A percentile compares a stretch with the other conserved stretches of the same genome.
Conservation (phyloP, 2,888 invertebrate species). For the Caenorhabditis wallacei region DNA sequence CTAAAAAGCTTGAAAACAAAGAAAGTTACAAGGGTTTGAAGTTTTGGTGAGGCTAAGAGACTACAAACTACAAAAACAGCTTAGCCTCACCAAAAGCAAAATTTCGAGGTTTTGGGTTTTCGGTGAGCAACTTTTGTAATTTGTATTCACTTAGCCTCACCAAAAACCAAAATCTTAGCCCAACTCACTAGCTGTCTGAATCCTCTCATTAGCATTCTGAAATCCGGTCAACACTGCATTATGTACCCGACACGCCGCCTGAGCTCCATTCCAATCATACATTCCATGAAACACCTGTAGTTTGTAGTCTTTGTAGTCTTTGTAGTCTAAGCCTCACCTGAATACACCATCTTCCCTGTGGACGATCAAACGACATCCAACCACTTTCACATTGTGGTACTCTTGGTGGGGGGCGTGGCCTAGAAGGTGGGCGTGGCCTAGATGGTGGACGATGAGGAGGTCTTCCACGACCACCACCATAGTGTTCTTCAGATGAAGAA, state of each 20-base stretch:
- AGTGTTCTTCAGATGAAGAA: neutral
- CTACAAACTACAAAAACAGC: no score
- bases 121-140: no score
- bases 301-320: neutral
- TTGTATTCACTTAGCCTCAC: no score
- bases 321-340: constrained; percentile 9
- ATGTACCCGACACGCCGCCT: neutral
- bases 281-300: neutral
- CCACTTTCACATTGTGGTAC: neutral
- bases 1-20: no score
- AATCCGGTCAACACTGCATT: neutral
- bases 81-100: no score
- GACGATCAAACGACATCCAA: constrained; percentile 18
- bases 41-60: no score
- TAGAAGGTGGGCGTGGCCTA: neutral
- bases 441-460: neutral
- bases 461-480: no score
- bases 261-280: neutral
- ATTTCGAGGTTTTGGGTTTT: no score
- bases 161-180: no score
- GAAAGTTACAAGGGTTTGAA: no score
- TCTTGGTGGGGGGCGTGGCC: neutral
- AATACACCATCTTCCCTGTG: constrained; percentile 33
- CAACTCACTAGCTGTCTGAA: neutral
- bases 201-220: constrained; percentile 12